Evolutionary conservation across 2,888 invertebrate species (phyloP).

Genomic region (Drosophila infuscata): DNA sequence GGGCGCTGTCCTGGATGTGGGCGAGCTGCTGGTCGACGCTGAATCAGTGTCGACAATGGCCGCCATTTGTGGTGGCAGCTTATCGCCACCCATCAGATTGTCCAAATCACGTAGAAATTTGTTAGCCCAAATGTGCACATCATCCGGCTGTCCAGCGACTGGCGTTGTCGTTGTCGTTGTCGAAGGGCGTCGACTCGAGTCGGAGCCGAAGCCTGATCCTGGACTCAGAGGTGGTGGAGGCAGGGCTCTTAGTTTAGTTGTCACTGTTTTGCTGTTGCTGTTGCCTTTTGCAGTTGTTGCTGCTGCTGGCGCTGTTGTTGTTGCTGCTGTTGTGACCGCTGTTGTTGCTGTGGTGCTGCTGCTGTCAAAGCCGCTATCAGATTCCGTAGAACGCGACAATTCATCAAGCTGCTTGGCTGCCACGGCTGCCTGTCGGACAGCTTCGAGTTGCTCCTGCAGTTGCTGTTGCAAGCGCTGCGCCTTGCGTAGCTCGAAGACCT

Average conservation of each 20-base stretch:
- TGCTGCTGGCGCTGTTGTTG: constrained; percentile 49
- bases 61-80: constrained; percentile 67
- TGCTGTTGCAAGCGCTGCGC: constrained; percentile 75
- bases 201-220: constrained; percentile 1
- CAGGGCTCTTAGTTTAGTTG: constrained; percentile 78
- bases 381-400: constrained; percentile 83
- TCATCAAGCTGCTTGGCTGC: constrained; percentile 77
- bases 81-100: constrained; percentile 84
- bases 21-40: constrained; percentile 63
- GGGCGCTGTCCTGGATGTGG: constrained; percentile 76
- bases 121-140: constrained; percentile 85
- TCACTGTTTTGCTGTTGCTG: constrained; percentile 61
- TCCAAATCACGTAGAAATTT: constrained; percentile 85
- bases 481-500: constrained; percentile 84
- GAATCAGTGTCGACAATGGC: constrained; percentile 31
- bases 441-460: constrained; percentile 56
- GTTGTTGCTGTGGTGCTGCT: constrained; percentile 63
- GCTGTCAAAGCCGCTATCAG: constrained; percentile 82
- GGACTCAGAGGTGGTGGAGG: constrained; percentile 69
- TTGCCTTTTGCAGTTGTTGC: constrained; percentile 14
- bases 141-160: constrained; percentile 66
- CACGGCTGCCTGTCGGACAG: constrained; percentile 42
- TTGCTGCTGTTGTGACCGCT: constrained; percentile 54
- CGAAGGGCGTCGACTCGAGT: constrained; percentile 16
- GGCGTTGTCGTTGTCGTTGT: constrained; percentile 31